Conservation (phyloP, 2,888 invertebrate genomes). For the Patella pellucida region DNA sequence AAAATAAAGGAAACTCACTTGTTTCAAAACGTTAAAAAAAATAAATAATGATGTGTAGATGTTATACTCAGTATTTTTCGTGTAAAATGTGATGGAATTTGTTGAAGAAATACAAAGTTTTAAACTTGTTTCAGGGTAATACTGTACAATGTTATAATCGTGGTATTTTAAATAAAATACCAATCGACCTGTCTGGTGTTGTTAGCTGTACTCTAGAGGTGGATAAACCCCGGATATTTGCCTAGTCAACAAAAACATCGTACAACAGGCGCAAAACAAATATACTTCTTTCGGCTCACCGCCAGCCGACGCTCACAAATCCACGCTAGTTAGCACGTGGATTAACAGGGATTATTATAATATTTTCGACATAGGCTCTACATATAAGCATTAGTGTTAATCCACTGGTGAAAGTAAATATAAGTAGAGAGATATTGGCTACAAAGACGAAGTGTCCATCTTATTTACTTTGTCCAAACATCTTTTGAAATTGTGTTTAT, state of each 20-base stretch:
- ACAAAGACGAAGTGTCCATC: not conserved
- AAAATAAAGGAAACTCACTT: no score
- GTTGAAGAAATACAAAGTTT: no score
- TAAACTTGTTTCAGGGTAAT: no score
- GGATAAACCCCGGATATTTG: not conserved
- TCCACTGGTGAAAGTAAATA: not conserved
- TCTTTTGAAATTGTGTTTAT: not conserved
- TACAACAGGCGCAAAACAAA: conserved; percentile 3
- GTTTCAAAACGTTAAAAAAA: no score
- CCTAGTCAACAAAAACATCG: not conserved
- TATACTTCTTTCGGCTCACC: not conserved
- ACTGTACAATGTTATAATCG: no score
- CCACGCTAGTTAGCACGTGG: not conserved
- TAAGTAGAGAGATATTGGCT: not conserved
- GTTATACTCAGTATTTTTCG: no score
- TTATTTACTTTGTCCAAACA: not conserved
- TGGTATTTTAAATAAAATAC: no score
- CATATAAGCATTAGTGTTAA: conserved; percentile 2
- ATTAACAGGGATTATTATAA: not conserved
- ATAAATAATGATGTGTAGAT: no score
- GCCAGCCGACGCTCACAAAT: conserved; percentile 3
- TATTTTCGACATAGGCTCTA: not conserved
- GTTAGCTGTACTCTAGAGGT: no score
- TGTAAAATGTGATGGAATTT: no score
- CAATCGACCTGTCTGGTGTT: no score